phyloP scores from a whole-genome alignment of 1,140 invertebrate genomes.

The Drosophila obscura region DNA sequence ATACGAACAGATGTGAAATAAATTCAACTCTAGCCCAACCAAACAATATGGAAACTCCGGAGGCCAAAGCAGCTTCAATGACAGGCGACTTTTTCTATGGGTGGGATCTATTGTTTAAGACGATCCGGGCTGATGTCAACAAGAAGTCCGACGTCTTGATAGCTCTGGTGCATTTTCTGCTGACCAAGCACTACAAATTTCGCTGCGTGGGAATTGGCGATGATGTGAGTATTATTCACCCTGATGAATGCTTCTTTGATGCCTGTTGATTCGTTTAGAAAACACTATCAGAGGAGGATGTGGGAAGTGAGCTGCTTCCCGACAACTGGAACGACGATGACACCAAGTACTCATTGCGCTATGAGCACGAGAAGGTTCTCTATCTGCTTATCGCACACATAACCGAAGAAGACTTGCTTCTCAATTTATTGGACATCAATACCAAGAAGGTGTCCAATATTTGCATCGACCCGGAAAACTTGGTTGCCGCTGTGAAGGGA shows the following conservation, averaged over 20 bases:
- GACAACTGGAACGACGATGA: slow-evolving; percentile 87
- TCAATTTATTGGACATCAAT: slow-evolving; percentile 86
- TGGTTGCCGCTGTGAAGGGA: slow-evolving; percentile 83
- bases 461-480: slow-evolving; percentile 80
- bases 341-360: slow-evolving; percentile 87
- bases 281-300: slow-evolving; percentile 86
- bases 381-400: slow-evolving; percentile 88
- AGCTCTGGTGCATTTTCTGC: slow-evolving; percentile 88
- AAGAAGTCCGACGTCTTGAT: slow-evolving; percentile 89
- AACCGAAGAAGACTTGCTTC: slow-evolving; percentile 86
- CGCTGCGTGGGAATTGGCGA: slow-evolving; percentile 90
- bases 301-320: slow-evolving; percentile 88
- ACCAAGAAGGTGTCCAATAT: slow-evolving; percentile 83
- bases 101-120: slow-evolving; percentile 89
- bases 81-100: slow-evolving; percentile 86
- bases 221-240: slow-evolving; percentile 84
- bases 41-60: slow-evolving; percentile 7
- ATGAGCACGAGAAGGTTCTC: slow-evolving; percentile 87
- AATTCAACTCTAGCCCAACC: no score
- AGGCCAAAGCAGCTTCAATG: background rate
- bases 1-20: no score
- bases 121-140: slow-evolving; percentile 85
- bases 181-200: slow-evolving; percentile 88
- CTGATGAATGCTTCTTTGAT: slow-evolving; percentile 4
- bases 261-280: slow-evolving; percentile 84